Evolutionary conservation across 2,888 invertebrate species (phyloP).

Genomic region (Sarcophaga carnaria): DNA sequence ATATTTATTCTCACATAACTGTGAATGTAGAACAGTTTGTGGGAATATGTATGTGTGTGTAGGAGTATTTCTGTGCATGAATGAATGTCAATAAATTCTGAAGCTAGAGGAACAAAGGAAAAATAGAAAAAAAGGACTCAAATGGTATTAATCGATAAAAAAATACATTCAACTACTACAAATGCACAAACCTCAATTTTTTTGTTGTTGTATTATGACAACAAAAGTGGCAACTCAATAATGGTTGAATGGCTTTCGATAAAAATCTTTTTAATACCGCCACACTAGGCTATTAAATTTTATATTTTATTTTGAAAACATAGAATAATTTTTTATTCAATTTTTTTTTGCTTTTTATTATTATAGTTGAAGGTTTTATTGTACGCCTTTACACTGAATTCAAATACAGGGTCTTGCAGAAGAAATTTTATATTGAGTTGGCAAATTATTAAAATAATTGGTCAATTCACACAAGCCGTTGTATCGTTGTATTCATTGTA

Average conservation of each 20-base stretch:
- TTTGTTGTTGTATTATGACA: slow-evolving; percentile 34
- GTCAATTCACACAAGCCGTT: no score
- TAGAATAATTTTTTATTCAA: not conserved
- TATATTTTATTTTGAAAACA: slow-evolving; percentile 42
- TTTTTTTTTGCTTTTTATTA: not conserved
- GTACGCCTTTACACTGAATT: no score
- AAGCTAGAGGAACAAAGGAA: slow-evolving; percentile 5
- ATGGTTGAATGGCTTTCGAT: slow-evolving; percentile 58
- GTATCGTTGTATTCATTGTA: no score
- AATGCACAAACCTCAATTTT: not conserved
- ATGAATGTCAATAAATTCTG: slow-evolving; percentile 48
- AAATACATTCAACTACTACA: not conserved
- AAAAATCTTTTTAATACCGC: slow-evolving; percentile 62
- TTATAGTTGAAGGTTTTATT: no score
- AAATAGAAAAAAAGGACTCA: slow-evolving; percentile 9
- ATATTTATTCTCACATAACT: slow-evolving; percentile 75
- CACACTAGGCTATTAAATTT: slow-evolving; percentile 46
- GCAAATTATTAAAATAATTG: no score
- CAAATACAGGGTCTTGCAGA: no score
- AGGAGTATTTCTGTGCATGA: not conserved
- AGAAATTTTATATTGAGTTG: no score
- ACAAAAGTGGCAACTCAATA: slow-evolving; percentile 60
- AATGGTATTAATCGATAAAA: slow-evolving; percentile 45
- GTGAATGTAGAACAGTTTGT: not conserved
- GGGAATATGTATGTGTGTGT: not conserved